Evolutionary conservation across 2,797 vertebrate genomes (phyloP), one percentile per base, ranked within the genome.

Genomic region (Spea hammondii): DNA sequence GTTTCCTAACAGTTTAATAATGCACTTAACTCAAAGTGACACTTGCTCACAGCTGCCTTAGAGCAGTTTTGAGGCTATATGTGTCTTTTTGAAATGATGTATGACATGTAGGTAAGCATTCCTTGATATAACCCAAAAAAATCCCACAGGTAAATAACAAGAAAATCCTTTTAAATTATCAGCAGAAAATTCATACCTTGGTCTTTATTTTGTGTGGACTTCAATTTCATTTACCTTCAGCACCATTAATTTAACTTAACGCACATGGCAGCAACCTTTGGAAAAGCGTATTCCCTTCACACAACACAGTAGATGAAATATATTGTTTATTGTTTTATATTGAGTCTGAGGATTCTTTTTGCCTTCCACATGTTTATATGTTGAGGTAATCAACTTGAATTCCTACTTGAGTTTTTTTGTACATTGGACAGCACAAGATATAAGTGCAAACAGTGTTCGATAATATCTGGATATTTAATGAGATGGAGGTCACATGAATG

Each of bases 1-100:
- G 90, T 91, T 91, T 89, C 89, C 89, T 88, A 92, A 91, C 88
- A 91, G 89, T 94, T 94, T 94, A 93, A 88, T 90, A 89, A 92
- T 88, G 85, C 87, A 88, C 92, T 94, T 96, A 96, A 97, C 93
- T 94, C 94, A 95, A 95, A 96, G 92, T 96, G 96, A 96, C 96
- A 97, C 91, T 95, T 92, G 93, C 95, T 96, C 91, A 90, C 90
- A 96, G 95, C 94, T 93, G 90, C 94, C 95, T 96, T 88, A 85
- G 88, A 96, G 95, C 91, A 89, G 84, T 90, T 89, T 89, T 83
- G 84, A 91, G 90, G 90, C 86, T 84, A 88, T 90, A 86, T 86
- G 84, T 87, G 91, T 91, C 89, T 88, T 90, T 91, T 89, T 92
- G 91, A 92, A 92, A 92, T 92, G 88, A 92, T 92, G 89, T 88